Base-by-base conservation (phyloP, 1,140 invertebrate species). In the Drosophila bocki region DNA sequence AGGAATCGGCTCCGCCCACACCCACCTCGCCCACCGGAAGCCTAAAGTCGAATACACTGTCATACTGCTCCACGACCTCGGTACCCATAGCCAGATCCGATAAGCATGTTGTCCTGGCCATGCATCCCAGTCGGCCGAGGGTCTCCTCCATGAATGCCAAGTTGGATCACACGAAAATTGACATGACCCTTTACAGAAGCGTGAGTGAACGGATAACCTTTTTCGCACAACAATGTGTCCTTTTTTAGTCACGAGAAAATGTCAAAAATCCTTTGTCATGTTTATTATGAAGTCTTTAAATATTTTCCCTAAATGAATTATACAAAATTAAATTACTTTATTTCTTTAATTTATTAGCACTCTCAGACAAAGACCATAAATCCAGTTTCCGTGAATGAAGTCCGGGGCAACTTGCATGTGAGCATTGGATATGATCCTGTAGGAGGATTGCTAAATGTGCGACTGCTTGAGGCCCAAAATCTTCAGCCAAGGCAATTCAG, bases 391-490 rank as follows among this genome's bases (percentile, higher is more conserved):
- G 74, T 88, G 3, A 85, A 62, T 39, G 94, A 94, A 56, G 76
- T 84, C 0, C 91, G 93, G 12, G 94, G 94, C 12, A 94, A 94
- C 59, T 76, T 95, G 22, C 93, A 94, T 65, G 62, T 95, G 0
- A 90, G 91, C 12, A 71, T 95, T 12, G 76, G 91, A 15, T 94
- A 94, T 54, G 94, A 95, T 78, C 91, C 92, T 1, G 86, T 93
- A 17, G 93, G 93, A 15, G 94, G 93, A 1, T 91, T 94, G 51
- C 88, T 95, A n/a, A 93, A 93, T 13, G 93, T 95, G 6, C 91
- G 92, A 29, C 85, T 95, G 11, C 77, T 94, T 51, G 94, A 94
- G 94, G 95, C 94, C n/a, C 93, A 93, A n/a, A 94, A 95, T 78
- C 82, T 95, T 42, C 94, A 94, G 75, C 93, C 94, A 0, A 84